Evolutionary conservation across 2,888 invertebrate genomes (phyloP).

Genomic region (Cephalotes varians): DNA sequence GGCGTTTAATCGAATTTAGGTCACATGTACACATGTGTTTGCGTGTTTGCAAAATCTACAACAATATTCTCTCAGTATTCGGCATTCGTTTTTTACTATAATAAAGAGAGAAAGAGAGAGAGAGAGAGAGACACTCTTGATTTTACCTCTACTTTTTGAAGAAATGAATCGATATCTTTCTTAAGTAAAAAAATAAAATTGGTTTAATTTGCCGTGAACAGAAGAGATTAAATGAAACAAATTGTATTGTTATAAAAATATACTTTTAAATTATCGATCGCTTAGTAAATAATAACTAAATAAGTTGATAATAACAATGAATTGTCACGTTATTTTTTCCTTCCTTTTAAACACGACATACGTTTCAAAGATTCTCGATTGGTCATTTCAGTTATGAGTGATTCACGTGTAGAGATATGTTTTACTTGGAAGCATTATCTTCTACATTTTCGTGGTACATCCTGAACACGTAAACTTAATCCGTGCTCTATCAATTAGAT

Average conservation of each 20-base stretch:
- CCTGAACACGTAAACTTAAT: neutral
- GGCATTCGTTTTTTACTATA: neutral
- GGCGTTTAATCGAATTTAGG: neutral
- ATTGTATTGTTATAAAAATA: neutral
- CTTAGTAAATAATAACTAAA: neutral
- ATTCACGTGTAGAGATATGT: neutral
- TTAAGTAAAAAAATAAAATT: neutral
- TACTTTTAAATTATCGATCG: neutral
- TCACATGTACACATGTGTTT: neutral
- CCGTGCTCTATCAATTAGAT: constrained; percentile 21
- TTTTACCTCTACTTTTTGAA: too few relatives aligned
- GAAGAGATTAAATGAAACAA: neutral
- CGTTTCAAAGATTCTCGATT: neutral
- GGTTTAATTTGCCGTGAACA: neutral
- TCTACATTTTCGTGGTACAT: neutral
- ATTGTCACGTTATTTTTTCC: neutral
- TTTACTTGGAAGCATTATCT: neutral
- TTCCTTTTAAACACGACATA: neutral
- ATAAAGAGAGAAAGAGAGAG: neutral
- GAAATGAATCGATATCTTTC: neutral
- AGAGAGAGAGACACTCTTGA: neutral
- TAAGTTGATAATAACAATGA: neutral
- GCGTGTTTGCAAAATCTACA: neutral
- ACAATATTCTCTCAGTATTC: neutral
- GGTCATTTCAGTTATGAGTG: neutral